Evolutionary conservation across 2,888 invertebrate genomes (phyloP).

Genomic region (Trichacis sp.): DNA sequence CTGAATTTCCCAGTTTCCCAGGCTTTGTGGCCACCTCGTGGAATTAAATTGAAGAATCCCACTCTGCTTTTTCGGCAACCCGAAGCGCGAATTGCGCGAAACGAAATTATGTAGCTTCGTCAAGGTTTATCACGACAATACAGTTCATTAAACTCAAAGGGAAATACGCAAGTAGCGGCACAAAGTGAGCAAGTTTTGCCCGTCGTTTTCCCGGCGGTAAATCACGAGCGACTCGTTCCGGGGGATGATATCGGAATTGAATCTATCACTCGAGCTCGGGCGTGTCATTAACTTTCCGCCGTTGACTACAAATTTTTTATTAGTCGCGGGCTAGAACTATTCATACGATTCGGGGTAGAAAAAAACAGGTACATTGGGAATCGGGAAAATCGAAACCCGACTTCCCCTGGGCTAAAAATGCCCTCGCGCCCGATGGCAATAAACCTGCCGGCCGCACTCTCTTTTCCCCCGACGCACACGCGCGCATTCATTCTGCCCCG

Average conservation of each 20-base stretch:
- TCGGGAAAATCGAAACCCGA: not conserved
- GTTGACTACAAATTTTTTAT: conserved; percentile 4
- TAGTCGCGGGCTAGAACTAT: not conserved
- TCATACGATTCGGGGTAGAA: not conserved
- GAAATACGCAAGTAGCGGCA: conserved; percentile 38
- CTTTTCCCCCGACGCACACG: conserved; percentile 2
- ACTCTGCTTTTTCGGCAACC: conserved; percentile 28
- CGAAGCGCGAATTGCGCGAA: conserved; percentile 44
- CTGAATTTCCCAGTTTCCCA: conserved; percentile 9
- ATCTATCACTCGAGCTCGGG: conserved; percentile 16
- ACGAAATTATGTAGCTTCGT: conserved; percentile 59
- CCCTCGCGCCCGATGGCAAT: conserved; percentile 28
- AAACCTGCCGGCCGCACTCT: conserved; percentile 30
- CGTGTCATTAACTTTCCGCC: conserved; percentile 24
- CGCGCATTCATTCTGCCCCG: conserved; percentile 8
- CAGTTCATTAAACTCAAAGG: conserved; percentile 54
- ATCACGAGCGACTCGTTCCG: conserved; percentile 43
- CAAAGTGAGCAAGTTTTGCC: conserved; percentile 53
- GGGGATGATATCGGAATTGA: conserved; percentile 36
- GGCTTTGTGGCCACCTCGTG: not conserved
- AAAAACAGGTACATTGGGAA: not conserved
- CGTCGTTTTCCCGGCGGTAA: conserved; percentile 51
- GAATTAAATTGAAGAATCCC: conserved; percentile 35
- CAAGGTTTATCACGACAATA: conserved; percentile 54
- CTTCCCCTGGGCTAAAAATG: not conserved